These are phyloP conservation scores for Mycteria americana DNA, from an alignment of 2,797 vertebrate genomes.

Conservation along the genomic window DNA sequence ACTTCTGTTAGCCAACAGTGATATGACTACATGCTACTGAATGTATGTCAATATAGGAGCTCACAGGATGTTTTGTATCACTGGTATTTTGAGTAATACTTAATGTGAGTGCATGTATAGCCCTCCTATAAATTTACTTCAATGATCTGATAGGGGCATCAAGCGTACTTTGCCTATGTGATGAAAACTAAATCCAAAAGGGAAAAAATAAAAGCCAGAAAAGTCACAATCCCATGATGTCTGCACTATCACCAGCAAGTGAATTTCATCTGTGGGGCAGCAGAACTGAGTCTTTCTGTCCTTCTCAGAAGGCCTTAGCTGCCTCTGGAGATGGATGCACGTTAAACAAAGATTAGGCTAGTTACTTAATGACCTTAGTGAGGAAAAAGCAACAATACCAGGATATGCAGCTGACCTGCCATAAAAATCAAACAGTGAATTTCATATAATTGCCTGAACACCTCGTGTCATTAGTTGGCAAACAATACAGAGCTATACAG, in stretches of 20 bases:
- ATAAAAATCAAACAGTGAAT: neutral
- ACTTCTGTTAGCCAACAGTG: neutral
- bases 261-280: neutral
- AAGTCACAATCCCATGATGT: neutral
- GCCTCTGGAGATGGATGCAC: neutral
- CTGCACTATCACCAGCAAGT: neutral
- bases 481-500: neutral
- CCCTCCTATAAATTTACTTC: neutral
- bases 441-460: conserved; percentile 15
- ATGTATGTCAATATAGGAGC: neutral
- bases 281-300: neutral
- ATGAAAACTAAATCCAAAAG: neutral
- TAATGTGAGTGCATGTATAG: neutral
- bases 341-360: neutral
- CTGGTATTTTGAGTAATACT: neutral
- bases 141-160: neutral
- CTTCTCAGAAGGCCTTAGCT: neutral
- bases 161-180: neutral
- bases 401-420: neutral
- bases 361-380: neutral
- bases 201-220: neutral
- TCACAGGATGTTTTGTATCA: neutral
- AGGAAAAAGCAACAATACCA: neutral
- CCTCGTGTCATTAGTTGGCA: conserved; percentile 25
- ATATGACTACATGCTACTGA: fast-evolving